Base-by-base conservation (phyloP, 2,113 vertebrate species). In the Barnardius zonarius region DNA sequence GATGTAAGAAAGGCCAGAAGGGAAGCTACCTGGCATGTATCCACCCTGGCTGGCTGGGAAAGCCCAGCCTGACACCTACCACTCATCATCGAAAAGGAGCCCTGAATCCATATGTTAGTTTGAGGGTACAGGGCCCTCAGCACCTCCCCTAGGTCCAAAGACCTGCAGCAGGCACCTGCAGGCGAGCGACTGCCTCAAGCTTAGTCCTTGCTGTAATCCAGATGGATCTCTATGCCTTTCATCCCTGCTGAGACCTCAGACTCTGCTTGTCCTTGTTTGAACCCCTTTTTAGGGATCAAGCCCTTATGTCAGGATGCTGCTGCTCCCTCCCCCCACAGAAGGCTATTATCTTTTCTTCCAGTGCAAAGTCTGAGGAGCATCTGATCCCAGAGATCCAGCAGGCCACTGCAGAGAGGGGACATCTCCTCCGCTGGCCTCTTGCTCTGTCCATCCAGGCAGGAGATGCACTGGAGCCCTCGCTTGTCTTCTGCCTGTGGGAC, bases 21-120 rank as follows among this genome's bases (percentile, higher is more conserved):
- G 27, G 69, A 83, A 81, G 27, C 10, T 27, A 37, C 41, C 9
- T 33, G 22, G 7, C 4, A 0, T 0, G 0, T 0, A 0, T 55
- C 39, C 81, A 48, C 43, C n/a, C 51, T 0, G 0, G 10, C 62
- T 61, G 48, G 16, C 31, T 61, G 48, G 23, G 8, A 61, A 92
- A 79, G 30, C 44, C 52, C 75, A 83, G 39, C 33, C 20, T 57
- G 44, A 39, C 12, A 68, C 4, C 9, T 2, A 0, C 13, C 20
- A 44, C 9, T 7, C 49, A 13, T 30, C 9, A 62, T 17, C 9
- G 23, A 66, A 67, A 73, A 81, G 13, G 17, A 16, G 6, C 18
- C 39, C 49, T 30, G 25, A 43, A 15, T 79, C 39, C 59, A 13
- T 8, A 13, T 28, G 35, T 54, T 72, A n/a, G 20, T 62, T 30